Percentiles rank a stretch among this genome's conserved stretches.
Conservation (phyloP, 2,888 invertebrate species). For the Sarcophaga carnaria region DNA sequence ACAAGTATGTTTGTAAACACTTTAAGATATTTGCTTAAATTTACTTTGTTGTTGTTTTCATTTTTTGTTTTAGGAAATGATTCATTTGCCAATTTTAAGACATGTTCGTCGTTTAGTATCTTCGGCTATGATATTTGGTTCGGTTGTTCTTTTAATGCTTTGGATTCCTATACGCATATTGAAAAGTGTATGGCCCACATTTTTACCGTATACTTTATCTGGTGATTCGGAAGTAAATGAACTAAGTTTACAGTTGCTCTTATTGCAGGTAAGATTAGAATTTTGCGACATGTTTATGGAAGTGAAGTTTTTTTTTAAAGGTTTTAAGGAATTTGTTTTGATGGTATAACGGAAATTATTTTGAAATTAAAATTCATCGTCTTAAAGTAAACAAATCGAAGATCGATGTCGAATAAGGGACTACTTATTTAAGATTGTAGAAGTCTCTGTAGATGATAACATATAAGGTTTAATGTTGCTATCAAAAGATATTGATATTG, state of each 20-base stretch:
- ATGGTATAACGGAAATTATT: no score
- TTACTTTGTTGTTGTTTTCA: not conserved
- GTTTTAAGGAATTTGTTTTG: no score
- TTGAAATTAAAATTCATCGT: no score
- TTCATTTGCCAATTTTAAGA: slow-evolving; percentile 95
- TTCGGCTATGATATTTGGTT: slow-evolving; percentile 97
- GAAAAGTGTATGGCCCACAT: slow-evolving; percentile 90
- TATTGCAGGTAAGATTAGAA: slow-evolving; percentile 87
- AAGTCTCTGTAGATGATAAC: no score
- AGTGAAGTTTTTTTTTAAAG: no score
- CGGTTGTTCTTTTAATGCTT: slow-evolving; percentile 96
- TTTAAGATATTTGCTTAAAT: not conserved
- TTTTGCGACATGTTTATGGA: no score
- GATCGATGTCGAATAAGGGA: no score
- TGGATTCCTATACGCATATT: slow-evolving; percentile 96
- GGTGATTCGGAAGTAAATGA: slow-evolving; percentile 95
- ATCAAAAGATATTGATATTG: no score
- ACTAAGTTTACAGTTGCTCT: slow-evolving; percentile 94
- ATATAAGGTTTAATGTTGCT: no score
- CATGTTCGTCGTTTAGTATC: slow-evolving; percentile 95
- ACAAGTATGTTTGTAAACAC: slow-evolving; percentile 84
- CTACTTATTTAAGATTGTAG: no score
- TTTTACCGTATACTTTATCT: slow-evolving; percentile 96
- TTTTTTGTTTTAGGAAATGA: slow-evolving; percentile 90
- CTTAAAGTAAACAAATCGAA: no score